These are phyloP conservation scores for Gila orcuttii DNA, from an alignment of 2,113 vertebrate species.

Conservation along the genomic window DNA sequence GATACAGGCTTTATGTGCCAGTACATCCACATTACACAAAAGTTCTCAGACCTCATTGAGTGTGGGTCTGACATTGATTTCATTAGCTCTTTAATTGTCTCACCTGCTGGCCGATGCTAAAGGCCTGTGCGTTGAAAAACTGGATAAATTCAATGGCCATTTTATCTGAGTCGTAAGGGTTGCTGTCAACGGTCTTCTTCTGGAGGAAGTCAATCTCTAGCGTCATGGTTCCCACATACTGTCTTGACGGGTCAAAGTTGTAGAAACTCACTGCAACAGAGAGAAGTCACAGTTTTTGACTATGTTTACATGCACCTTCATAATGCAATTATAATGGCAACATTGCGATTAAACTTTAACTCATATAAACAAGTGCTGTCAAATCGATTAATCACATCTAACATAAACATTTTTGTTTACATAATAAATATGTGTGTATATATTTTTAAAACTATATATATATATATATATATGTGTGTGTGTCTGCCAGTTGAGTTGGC, in stretches of 20 bases:
- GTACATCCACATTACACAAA: neutral
- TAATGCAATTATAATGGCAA: too few species aligned
- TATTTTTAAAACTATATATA: too few species aligned
- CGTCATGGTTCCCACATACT: slow-evolving; percentile 89
- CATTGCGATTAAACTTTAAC: too few species aligned
- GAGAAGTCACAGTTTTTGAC: too few species aligned
- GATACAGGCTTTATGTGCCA: neutral
- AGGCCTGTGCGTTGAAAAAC: slow-evolving; percentile 90
- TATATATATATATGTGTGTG: too few species aligned
- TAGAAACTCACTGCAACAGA: slow-evolving; percentile 81
- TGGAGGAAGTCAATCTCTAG: slow-evolving; percentile 95
- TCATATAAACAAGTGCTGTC: too few species aligned
- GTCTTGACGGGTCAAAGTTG: slow-evolving; percentile 89
- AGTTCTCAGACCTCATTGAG: neutral
- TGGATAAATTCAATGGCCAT: slow-evolving; percentile 93
- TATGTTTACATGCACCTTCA: too few species aligned
- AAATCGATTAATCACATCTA: too few species aligned
- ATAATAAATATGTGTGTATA: too few species aligned
- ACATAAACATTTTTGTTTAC: too few species aligned
- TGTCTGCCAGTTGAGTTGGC: too few species aligned
- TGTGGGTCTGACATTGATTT: neutral
- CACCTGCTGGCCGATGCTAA: slow-evolving; percentile 91
- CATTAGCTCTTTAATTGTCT: neutral
- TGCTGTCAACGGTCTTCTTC: slow-evolving; percentile 93
- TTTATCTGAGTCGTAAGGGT: slow-evolving; percentile 90